phyloP scores from a whole-genome alignment of 2,888 invertebrate genomes.

The Xylota sylvarum region DNA sequence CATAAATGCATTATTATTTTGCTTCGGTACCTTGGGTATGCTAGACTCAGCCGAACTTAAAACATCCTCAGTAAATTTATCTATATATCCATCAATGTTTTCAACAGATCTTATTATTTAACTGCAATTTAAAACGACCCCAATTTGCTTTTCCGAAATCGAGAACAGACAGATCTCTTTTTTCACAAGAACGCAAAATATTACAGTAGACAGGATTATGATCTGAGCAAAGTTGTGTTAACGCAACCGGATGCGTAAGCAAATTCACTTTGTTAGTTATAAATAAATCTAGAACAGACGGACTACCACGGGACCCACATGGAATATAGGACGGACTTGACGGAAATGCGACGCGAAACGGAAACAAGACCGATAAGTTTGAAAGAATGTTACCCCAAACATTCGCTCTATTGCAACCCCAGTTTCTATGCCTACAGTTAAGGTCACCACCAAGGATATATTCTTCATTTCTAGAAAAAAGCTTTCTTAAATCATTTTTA shows the following conservation, averaged over 20 bases:
- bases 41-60: neutral
- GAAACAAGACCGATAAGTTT: too few species aligned
- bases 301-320: too few species aligned
- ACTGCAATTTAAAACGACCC: too few species aligned
- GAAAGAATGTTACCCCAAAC: too few species aligned
- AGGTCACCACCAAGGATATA: neutral
- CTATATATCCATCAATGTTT: neutral
- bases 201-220: neutral
- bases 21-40: neutral
- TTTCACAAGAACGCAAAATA: neutral
- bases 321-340: too few species aligned
- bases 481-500: neutral
- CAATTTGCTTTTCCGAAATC: too few species aligned
- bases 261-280: too few species aligned
- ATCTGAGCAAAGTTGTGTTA: neutral
- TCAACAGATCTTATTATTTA: neutral
- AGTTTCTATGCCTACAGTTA: neutral
- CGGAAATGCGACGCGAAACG: neutral
- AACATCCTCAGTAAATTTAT: constrained; percentile 1
- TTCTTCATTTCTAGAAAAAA: constrained; percentile 2
- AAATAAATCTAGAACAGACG: too few species aligned
- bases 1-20: neutral
- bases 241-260: neutral
- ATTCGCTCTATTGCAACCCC: too few species aligned
- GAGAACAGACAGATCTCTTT: too few species aligned